Evolutionary conservation across 2,797 vertebrate genomes (phyloP).

Genomic region (Novumbra hubbsi): DNA sequence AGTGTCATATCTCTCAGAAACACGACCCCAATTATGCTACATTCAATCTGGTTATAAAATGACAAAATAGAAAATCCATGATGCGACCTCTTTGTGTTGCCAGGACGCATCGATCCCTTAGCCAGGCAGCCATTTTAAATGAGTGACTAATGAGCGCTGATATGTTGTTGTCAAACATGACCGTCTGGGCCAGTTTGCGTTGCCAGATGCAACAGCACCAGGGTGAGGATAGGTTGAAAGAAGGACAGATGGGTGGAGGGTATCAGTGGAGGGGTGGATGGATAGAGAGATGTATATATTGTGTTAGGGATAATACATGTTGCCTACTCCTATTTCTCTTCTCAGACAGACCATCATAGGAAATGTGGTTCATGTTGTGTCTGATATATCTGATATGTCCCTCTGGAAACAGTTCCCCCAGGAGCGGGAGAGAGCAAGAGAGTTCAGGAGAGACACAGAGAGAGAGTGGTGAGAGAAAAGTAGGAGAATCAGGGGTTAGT

Average conservation of each 20-base stretch:
- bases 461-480: neutral
- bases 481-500: neutral
- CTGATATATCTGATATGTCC: neutral
- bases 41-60: conserved; percentile 11
- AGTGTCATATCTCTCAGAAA: neutral
- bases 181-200: neutral
- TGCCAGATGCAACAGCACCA: neutral
- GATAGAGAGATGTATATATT: neutral
- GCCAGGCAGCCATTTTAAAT: neutral
- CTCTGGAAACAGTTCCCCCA: neutral
- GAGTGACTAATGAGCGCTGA: neutral
- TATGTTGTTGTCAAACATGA: neutral
- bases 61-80: neutral
- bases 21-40: neutral
- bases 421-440: neutral
- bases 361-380: neutral
- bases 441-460: neutral
- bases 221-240: neutral
- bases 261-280: neutral
- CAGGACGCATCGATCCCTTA: neutral
- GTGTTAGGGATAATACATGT: neutral
- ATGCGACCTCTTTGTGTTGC: neutral
- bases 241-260: neutral
- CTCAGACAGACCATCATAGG: neutral
- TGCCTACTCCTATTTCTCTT: neutral